Evolutionary conservation across 2,888 invertebrate species (phyloP).

Genomic region (Parochlus steinenii): DNA sequence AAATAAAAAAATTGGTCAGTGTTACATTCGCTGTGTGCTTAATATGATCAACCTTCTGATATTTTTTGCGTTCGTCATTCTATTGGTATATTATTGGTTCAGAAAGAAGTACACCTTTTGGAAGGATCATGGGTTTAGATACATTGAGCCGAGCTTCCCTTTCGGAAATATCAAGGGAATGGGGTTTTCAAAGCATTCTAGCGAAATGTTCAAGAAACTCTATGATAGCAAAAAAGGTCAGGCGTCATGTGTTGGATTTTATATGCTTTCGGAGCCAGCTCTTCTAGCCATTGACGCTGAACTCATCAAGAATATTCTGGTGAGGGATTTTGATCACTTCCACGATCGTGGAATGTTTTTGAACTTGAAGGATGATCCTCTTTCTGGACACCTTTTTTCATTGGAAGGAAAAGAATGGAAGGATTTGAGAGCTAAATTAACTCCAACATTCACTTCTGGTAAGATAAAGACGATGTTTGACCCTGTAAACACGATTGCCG

Average conservation of each 20-base stretch:
- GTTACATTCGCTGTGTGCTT: too few species aligned
- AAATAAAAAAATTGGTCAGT: too few species aligned
- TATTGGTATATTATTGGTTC: slow-evolving; percentile 4
- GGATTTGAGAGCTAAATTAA: slow-evolving; percentile 13
- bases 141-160: neutral
- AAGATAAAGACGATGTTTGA: slow-evolving; percentile 21
- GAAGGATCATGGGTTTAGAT: slow-evolving; percentile 5
- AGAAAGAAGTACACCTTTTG: slow-evolving; percentile 1
- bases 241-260: slow-evolving; percentile 5
- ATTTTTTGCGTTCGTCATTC: too few species aligned
- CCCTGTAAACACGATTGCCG: slow-evolving; percentile 18
- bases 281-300: slow-evolving; percentile 19
- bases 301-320: slow-evolving; percentile 21
- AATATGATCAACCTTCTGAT: too few species aligned
- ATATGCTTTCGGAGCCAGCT: slow-evolving; percentile 9
- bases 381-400: slow-evolving; percentile 18
- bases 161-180: neutral
- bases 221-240: slow-evolving; percentile 14
- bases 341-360: slow-evolving; percentile 22
- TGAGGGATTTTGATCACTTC: slow-evolving; percentile 27
- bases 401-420: slow-evolving; percentile 15
- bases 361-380: slow-evolving; percentile 24
- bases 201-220: slow-evolving; percentile 1
- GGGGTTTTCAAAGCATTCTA: neutral
- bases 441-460: slow-evolving; percentile 15